Conservation (phyloP, 2,888 invertebrate genomes). For the Agriopis marginaria region DNA sequence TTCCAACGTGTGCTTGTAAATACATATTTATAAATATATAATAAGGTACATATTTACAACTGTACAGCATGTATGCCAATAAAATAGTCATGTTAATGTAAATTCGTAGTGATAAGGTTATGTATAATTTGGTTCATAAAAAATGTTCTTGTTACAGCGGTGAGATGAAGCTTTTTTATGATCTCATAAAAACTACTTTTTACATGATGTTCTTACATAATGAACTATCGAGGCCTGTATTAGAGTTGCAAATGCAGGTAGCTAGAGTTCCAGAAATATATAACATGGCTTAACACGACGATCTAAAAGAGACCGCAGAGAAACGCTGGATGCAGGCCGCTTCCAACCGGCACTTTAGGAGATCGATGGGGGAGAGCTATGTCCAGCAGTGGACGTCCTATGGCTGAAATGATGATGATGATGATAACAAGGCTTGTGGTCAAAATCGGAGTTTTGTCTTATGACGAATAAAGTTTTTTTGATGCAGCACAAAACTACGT, state of each 20-base stretch:
- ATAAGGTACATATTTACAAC: not conserved
- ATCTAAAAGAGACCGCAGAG: no score
- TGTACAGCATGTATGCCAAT: constrained; percentile 8
- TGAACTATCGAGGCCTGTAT: not conserved
- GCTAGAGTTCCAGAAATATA: not conserved
- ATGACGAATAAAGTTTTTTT: no score
- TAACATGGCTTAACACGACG: no score
- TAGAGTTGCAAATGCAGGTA: not conserved
- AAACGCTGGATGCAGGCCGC: no score
- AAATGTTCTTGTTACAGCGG: constrained; percentile 22
- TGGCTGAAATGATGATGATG: no score
- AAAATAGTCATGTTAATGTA: constrained; percentile 26
- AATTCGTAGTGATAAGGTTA: constrained; percentile 28
- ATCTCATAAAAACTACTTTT: constrained; percentile 22
- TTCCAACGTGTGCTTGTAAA: not conserved
- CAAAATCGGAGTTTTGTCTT: no score
- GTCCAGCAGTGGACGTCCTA: no score
- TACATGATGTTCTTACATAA: constrained; percentile 20
- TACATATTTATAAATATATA: not conserved
- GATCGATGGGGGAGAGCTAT: no score
- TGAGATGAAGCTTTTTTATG: constrained; percentile 25
- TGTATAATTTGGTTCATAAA: constrained; percentile 16
- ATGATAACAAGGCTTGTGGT: not conserved
- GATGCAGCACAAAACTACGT: no score
- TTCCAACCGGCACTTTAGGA: no score